A percentile compares a stretch with the other conserved stretches of the same genome.
Conservation (phyloP, 2,797 vertebrate species). For the Gila robusta region DNA sequence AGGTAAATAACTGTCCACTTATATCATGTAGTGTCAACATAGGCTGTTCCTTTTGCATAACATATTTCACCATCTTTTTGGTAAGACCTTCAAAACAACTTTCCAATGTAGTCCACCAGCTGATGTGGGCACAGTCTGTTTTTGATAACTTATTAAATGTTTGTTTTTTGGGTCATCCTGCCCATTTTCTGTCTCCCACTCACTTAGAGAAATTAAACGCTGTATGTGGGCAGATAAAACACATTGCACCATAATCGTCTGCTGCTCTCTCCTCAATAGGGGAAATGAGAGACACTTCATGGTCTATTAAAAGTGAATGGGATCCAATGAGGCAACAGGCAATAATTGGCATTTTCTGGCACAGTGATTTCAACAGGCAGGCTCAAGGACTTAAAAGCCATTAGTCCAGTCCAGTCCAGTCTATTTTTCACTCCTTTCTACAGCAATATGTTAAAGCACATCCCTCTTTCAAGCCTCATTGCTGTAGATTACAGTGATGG, state of each 20-base stretch:
- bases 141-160: slow-evolving; percentile 55
- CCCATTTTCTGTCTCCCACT: slow-evolving; percentile 57
- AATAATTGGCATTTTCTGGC: slow-evolving; percentile 75
- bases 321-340: slow-evolving; percentile 74
- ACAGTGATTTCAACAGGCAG: slow-evolving; percentile 62
- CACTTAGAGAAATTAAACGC: slow-evolving; percentile 73
- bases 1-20: neutral
- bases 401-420: slow-evolving; percentile 55
- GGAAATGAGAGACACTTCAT: slow-evolving; percentile 76
- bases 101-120: slow-evolving; percentile 8
- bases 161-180: slow-evolving; percentile 49
- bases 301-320: slow-evolving; percentile 79
- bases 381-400: slow-evolving; percentile 70
- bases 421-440: slow-evolving; percentile 62
- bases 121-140: slow-evolving; percentile 22
- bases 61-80: neutral
- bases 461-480: slow-evolving; percentile 61
- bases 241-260: slow-evolving; percentile 71
- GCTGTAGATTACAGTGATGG: slow-evolving; percentile 57
- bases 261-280: slow-evolving; percentile 73
- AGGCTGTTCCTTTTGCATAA: neutral
- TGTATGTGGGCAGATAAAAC: slow-evolving; percentile 75
- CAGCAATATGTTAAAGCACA: slow-evolving; percentile 60
- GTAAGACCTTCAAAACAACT: slow-evolving; percentile 27
- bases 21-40: neutral